Conservation (phyloP, 2,797 vertebrate species). For the Paedocypris micromegethes region DNA sequence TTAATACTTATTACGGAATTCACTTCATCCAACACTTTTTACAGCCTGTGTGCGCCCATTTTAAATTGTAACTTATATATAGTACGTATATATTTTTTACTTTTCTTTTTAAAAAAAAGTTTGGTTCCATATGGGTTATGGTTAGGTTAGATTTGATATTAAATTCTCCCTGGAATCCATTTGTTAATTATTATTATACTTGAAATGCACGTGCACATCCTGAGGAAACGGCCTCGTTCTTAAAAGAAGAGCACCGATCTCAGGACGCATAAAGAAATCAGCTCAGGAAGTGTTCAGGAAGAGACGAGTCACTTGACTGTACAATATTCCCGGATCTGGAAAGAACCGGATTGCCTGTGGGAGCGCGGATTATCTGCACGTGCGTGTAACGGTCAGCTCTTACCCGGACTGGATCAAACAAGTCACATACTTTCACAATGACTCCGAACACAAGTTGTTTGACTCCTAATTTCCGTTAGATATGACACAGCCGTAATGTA, state of each 20-base stretch:
- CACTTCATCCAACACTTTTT: no score
- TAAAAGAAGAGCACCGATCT: slow-evolving; percentile 54
- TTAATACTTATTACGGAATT: not conserved
- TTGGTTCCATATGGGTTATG: no score
- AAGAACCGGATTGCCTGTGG: not conserved
- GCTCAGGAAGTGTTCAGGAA: slow-evolving; percentile 49
- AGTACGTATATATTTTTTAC: not conserved
- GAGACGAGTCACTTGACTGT: slow-evolving; percentile 3
- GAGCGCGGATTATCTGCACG: not conserved
- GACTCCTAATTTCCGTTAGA: slow-evolving; percentile 11
- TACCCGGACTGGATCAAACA: not conserved
- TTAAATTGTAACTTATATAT: not conserved
- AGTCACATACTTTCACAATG: not conserved
- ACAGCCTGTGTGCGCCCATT: no score
- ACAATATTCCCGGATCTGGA: not conserved
- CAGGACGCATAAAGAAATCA: slow-evolving; percentile 47
- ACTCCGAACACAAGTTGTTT: not conserved
- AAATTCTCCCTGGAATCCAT: no score
- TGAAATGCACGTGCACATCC: slow-evolving; percentile 42
- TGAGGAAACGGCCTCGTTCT: slow-evolving; percentile 50
- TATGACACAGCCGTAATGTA: slow-evolving; percentile 22
- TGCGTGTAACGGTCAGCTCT: no score
- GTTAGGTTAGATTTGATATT: no score
- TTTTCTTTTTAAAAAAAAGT: slow-evolving; percentile 2
- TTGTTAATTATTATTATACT: slow-evolving; percentile 26